Base-by-base conservation (phyloP, 2,888 invertebrate species). In the Rhingia rostrata region DNA sequence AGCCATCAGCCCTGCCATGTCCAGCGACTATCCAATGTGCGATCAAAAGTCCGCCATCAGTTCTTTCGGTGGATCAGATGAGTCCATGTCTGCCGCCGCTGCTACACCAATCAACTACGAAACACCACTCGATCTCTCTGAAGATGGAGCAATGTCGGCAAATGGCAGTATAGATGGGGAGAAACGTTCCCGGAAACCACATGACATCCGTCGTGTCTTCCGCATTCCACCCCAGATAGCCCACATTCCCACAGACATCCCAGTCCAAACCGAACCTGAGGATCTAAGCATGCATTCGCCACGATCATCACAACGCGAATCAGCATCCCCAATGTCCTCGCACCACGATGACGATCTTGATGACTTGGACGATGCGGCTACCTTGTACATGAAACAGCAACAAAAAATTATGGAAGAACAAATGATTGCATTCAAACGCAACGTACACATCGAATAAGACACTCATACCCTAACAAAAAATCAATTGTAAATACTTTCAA, bases 241-340 rank as follows among this genome's bases (percentile, higher is more conserved):
- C 86, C 92, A 90, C 74, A 88, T 90, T 54, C 84, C 89, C 74
- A 89, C 87, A 80, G 89, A 89, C 39, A 90, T 94, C 58, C 97
- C 97, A 14, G 97, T 96, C 90, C 97, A 97, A 92, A 97, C 97
- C 2, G 97, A 97, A 91, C 97, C 97, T 6, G 97, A 97, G 90
- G 97, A 97, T 90, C 93, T 97, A 86, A 97, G 97, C 70, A 94
- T 97, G 93, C 94, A 93, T 56, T 89, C 90, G 74, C 90, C 91
- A 0, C 89, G 90, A 63, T 89, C 22, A 22, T 22, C 92, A n/a
- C 86, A 88, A 0, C 91, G 87, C 4, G 88, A 86, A 61, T 72
- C 78, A 4, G 61, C 81, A 9, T 81, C 85, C 5, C 81, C 85
- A 6, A 69, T 77, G 80, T 77, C 82, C n/a, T 86, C 86, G 6